These are phyloP conservation scores for Drosophila prosaltans DNA, from an alignment of 1,140 invertebrate genomes.

Conservation along the genomic window DNA sequence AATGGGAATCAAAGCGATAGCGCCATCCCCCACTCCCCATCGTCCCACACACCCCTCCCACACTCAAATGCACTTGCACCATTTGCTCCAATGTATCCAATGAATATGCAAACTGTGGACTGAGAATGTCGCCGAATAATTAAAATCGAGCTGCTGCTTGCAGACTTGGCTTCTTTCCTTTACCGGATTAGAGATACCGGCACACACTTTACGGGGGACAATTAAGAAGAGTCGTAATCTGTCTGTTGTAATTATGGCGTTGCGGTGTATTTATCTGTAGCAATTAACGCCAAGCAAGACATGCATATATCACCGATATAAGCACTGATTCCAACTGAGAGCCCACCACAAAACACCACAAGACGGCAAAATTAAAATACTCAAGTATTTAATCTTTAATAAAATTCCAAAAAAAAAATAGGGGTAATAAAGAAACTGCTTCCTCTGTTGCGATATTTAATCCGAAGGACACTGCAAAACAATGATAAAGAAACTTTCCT, in stretches of 20 bases:
- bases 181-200: conserved; percentile 54
- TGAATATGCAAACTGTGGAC: conserved; percentile 65
- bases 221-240: conserved; percentile 72
- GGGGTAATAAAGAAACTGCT: background rate
- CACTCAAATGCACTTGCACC: background rate
- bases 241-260: conserved; percentile 78
- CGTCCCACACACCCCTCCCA: background rate
- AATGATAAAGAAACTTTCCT: conserved; percentile 88
- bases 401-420: background rate
- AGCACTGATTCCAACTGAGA: conserved; percentile 49
- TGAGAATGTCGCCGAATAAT: conserved; percentile 69
- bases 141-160: conserved; percentile 63
- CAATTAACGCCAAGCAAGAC: conserved; percentile 66
- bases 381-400: conserved; percentile 28
- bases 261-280: conserved; percentile 72
- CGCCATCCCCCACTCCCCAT: background rate
- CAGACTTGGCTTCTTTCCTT: conserved; percentile 23
- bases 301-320: conserved; percentile 66
- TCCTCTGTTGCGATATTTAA: conserved; percentile 39
- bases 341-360: conserved; percentile 26
- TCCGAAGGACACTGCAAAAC: conserved; percentile 88
- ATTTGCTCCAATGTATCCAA: conserved; percentile 33
- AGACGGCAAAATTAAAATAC: background rate
- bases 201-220: conserved; percentile 67
- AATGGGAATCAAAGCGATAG: conserved; percentile 68